Evolutionary conservation across 2,888 invertebrate genomes (phyloP).

Genomic region (Subacronicta megacephala): DNA sequence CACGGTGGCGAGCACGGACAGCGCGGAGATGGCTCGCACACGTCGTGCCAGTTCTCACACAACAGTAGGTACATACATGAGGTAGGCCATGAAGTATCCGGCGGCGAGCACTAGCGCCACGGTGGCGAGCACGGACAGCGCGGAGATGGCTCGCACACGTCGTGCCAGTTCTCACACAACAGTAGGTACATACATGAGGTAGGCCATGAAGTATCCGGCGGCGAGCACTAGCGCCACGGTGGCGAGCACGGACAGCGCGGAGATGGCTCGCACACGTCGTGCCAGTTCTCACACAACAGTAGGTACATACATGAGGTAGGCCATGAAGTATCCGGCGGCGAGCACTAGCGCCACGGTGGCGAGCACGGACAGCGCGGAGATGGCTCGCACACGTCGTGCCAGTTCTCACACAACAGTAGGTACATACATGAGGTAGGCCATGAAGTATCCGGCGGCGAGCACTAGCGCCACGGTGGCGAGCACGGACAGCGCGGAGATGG

Average conservation of each 20-base stretch:
- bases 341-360: conserved; percentile 93
- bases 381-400: conserved; percentile 72
- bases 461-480: conserved; percentile 76
- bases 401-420: too few relatives aligned
- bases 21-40: too few relatives aligned
- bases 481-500: conserved; percentile 86
- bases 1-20: conserved; percentile 92
- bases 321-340: conserved; percentile 94
- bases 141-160: too few relatives aligned
- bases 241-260: conserved; percentile 16
- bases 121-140: too few relatives aligned
- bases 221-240: conserved; percentile 56
- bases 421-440: conserved; percentile 92
- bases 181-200: too few relatives aligned
- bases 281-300: too few relatives aligned
- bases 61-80: conserved; percentile 62
- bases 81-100: conserved; percentile 95
- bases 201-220: conserved; percentile 93
- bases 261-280: conserved; percentile 44
- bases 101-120: conserved; percentile 93
- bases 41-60: too few relatives aligned
- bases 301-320: conserved; percentile 90
- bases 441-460: conserved; percentile 92
- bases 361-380: conserved; percentile 90
- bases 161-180: too few relatives aligned